Evolutionary conservation across 2,888 invertebrate genomes (phyloP).

Genomic region (Acleris cristana): DNA sequence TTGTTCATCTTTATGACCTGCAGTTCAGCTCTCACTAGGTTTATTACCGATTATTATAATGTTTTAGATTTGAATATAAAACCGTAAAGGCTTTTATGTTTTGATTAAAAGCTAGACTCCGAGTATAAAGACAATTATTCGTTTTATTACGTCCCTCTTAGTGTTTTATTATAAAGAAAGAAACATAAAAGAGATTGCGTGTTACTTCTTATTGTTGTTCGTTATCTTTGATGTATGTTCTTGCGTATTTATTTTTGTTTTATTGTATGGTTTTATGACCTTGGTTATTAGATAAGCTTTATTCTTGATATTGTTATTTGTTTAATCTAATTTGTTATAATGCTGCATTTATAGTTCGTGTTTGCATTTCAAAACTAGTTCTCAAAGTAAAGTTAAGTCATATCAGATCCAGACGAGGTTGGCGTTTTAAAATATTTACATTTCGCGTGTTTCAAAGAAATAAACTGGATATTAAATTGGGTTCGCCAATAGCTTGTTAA

Average conservation of each 20-base stretch:
- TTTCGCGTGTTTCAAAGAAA: constrained; percentile 24
- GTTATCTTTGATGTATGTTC: too few relatives aligned
- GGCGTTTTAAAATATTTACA: constrained; percentile 24
- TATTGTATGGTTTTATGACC: neutral
- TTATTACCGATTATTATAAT: neutral
- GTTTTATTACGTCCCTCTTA: neutral
- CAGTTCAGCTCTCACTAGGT: neutral
- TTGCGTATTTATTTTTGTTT: neutral
- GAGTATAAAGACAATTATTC: neutral
- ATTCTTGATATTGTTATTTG: neutral
- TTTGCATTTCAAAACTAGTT: constrained; percentile 12
- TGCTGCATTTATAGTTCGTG: constrained; percentile 3
- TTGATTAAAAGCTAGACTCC: neutral
- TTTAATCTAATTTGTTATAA: neutral
- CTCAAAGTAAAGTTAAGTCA: constrained; percentile 11
- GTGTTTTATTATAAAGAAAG: neutral
- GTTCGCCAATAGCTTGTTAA: constrained; percentile 14
- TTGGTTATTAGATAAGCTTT: neutral
- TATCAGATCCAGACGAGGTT: constrained; percentile 27
- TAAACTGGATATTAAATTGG: constrained; percentile 13
- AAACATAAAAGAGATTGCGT: too few relatives aligned
- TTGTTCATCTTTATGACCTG: constrained; percentile 1
- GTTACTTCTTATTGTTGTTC: too few relatives aligned
- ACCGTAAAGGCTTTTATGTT: neutral
- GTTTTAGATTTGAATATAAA: constrained; percentile 2